Evolutionary conservation across 2,888 invertebrate species (phyloP), one percentile per base, ranked within the genome.

Genomic region (Xestia sexstrigata): DNA sequence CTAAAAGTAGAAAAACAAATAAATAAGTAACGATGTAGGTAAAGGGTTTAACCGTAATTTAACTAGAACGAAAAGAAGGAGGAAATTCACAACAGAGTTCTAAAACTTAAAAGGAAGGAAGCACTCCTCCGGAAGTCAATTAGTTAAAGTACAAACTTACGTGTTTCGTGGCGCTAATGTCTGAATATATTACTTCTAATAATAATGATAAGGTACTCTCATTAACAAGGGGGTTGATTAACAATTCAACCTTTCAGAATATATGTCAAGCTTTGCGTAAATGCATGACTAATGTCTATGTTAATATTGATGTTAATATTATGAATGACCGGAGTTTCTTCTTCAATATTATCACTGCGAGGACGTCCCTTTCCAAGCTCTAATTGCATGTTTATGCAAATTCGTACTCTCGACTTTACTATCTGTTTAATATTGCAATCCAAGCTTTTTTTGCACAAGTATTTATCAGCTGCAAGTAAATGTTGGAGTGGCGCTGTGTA

Each of bases 361-460:
- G 89, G 89, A 91, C 89, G 88, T 88, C 89, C 90, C 89, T 87
- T 88, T 86, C 87, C 87, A 88, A 87, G 87, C 91, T 92, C 90
- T 93, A 93, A 93, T 93, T 93, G 93, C 92, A 91, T 93, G 93
- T 93, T 93, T 93, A 93, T 93, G 93, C 91, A 92, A 92, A 93
- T 93, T 89, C 84, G 83, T 82, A 80, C 87, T 84, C 91, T 84
- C 83, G 79, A 85, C 87, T 85, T 86, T 85, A 84, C 82, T 87
- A 84, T 85, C 86, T 86, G 79, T 88, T 89, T 90, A 87, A 89
- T 92, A 91, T 91, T 89, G 89, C 89, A 90, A 90, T 91, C 89
- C 85, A 79, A 83, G 83, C 83, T 84, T 88, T 85, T n/a, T 91
- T 87, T 87, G 55, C 66, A 20, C 20, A 62, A 71, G 67, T 76